A percentile compares a stretch with the other conserved stretches of the same genome.
These are phyloP conservation scores for Melanargia galathea DNA, from an alignment of 2,888 invertebrate genomes.

Conservation along the genomic window DNA sequence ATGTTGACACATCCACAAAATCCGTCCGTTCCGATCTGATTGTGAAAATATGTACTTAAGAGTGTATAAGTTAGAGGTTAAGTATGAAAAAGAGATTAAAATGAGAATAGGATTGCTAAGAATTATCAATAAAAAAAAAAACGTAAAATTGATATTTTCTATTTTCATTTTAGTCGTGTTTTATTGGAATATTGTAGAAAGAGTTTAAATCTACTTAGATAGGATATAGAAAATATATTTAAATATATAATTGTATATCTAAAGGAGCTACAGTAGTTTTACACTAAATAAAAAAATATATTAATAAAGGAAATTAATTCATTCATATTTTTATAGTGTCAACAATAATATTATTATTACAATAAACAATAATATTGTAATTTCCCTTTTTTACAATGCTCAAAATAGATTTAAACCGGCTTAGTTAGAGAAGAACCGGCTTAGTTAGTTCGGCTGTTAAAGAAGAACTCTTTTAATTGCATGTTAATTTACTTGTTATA, in stretches of 20 bases:
- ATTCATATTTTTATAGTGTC: not conserved
- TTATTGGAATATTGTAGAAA: constrained; percentile 19
- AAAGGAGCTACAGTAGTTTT: not conserved
- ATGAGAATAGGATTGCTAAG: constrained; percentile 73
- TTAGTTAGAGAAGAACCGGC: constrained; percentile 5
- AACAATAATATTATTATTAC: too few species aligned
- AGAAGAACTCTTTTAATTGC: not conserved
- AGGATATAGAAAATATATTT: constrained; percentile 11
- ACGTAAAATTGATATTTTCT: constrained; percentile 55
- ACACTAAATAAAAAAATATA: not conserved
- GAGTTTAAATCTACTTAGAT: constrained; percentile 3
- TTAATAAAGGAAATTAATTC: not conserved
- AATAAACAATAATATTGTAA: too few species aligned
- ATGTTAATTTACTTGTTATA: not conserved
- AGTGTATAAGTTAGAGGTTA: constrained; percentile 14
- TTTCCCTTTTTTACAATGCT: not conserved
- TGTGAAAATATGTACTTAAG: constrained; percentile 28
- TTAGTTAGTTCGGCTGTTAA: too few species aligned
- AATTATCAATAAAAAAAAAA: constrained; percentile 44
- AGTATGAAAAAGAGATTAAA: constrained; percentile 55
- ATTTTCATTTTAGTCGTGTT: constrained; percentile 77
- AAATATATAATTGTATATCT: not conserved
- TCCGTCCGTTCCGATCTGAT: constrained; percentile 36
- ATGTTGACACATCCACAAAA: constrained; percentile 13
- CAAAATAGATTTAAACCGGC: not conserved